Evolutionary conservation across 2,888 invertebrate species (phyloP), one percentile per base, ranked within the genome.

Genomic region (Alcis repandata): DNA sequence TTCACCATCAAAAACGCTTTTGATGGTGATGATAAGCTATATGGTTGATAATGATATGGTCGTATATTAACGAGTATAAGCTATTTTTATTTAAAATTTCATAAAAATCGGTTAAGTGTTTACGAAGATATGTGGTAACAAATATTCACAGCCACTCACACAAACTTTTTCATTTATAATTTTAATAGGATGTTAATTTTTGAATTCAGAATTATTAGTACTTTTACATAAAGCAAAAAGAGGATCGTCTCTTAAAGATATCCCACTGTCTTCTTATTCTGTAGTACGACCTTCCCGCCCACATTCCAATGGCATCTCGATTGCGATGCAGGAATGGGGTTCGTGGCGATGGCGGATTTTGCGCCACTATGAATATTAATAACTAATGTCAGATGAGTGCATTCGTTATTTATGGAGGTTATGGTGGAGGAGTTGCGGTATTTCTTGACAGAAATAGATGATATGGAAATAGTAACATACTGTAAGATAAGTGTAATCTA

Each of bases 281-380:
- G 20, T 20, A 43, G 20, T 19, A 27, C 67, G 69, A 67, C 69
- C 63, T 70, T 65, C 59, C 66, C 61, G 43, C 71, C 71, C 66
- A 70, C 67, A 15, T 19, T 40, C 32, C 63, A 62, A 56, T 69
- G 68, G 66, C 62, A 71, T 71, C 69, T 67, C 63, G 68, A 69
- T 70, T 70, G 65, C 69, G 65, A 71, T 73, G 71, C 69, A 71
- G 63, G 69, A 73, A 73, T 73, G 71, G 62, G 58, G 68, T 65
- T 57, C 54, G 53, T 53, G 49, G 48, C 59, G 60, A 11, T 61
- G 58, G 67, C 62, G 58, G 69, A 69, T 68, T 70, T 70, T 41
- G 40, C 53, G 61, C 46, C 40, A 46, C 63, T 64, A 69, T 72
- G 72, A 69, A 68, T 69, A 71, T 66, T 69, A 60, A 72, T 56